phyloP scores from a whole-genome alignment of 2,888 invertebrate genomes.

The Eucera pruinosa region DNA sequence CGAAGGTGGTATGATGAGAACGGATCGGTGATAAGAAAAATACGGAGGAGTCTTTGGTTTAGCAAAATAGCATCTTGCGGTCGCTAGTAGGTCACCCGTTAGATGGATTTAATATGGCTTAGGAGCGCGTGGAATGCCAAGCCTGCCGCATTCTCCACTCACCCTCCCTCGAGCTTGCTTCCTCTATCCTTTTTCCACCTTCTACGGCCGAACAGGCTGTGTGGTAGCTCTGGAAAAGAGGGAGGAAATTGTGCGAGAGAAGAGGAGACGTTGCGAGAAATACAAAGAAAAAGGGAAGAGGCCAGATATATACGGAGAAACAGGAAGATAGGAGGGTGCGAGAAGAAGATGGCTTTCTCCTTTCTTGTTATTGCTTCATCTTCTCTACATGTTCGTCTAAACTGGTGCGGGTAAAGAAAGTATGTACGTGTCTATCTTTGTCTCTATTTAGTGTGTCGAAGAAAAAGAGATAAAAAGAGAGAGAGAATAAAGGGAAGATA shows the following conservation, averaged over 20 bases:
- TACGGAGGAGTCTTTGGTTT: not conserved
- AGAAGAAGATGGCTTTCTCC: constrained; percentile 18
- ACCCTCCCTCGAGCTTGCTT: constrained; percentile 53
- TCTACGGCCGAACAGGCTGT: constrained; percentile 2
- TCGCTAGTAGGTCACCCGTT: constrained; percentile 68
- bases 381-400: constrained; percentile 33
- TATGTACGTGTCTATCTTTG: not conserved
- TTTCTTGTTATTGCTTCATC: constrained; percentile 35
- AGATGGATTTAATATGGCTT: constrained; percentile 74
- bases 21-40: not conserved
- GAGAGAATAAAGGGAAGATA: not conserved
- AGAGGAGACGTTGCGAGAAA: constrained; percentile 17
- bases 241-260: constrained; percentile 65
- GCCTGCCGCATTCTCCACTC: constrained; percentile 65
- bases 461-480: not conserved
- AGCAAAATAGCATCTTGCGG: constrained; percentile 47
- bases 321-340: constrained; percentile 1
- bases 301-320: constrained; percentile 16
- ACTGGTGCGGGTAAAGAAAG: constrained; percentile 12
- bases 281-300: constrained; percentile 35
- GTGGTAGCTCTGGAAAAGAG: constrained; percentile 38
- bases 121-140: constrained; percentile 70
- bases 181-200: constrained; percentile 37
- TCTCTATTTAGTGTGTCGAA: not conserved
- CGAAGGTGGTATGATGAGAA: no score